phyloP scores from a whole-genome alignment of 2,888 invertebrate species.

The Cephus rjabovi region DNA sequence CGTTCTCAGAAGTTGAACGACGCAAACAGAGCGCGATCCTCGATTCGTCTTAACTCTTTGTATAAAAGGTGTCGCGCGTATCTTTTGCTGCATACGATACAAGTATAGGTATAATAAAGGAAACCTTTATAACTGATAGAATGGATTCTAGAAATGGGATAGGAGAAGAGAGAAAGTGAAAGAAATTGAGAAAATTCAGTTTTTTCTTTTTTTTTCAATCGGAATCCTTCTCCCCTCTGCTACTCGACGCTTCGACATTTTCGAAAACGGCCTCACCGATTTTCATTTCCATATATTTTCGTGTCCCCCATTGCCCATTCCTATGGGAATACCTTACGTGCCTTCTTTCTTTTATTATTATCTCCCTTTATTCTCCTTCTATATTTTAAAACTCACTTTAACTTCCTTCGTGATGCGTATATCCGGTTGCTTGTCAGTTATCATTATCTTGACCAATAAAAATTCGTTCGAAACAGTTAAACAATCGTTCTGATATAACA shows the following conservation, averaged over 20 bases:
- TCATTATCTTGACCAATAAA: not conserved
- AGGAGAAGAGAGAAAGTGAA: not conserved
- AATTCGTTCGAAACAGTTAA: not conserved
- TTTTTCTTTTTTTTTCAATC: conserved; percentile 14
- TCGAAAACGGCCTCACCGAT: not conserved
- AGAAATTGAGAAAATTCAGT: conserved; percentile 17
- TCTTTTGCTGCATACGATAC: not conserved
- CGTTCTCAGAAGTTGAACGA: not conserved
- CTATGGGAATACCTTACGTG: not conserved
- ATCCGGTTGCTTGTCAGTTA: not conserved
- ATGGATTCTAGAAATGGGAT: not conserved
- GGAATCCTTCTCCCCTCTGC: not conserved
- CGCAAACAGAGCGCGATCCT: not conserved
- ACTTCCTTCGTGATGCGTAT: not conserved
- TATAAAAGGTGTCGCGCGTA: not conserved
- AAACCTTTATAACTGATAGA: not conserved
- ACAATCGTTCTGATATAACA: not conserved
- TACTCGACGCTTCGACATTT: not conserved
- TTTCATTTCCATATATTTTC: not conserved
- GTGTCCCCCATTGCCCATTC: not conserved
- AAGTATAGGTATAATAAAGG: not conserved
- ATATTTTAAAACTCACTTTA: not conserved
- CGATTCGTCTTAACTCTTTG: not conserved
- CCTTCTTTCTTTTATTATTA: conserved; percentile 11
- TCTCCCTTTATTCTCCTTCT: not conserved